These are phyloP conservation scores for Leptinotarsa undecemlineata DNA, from an alignment of 1,140 invertebrate species.

Conservation along the genomic window DNA sequence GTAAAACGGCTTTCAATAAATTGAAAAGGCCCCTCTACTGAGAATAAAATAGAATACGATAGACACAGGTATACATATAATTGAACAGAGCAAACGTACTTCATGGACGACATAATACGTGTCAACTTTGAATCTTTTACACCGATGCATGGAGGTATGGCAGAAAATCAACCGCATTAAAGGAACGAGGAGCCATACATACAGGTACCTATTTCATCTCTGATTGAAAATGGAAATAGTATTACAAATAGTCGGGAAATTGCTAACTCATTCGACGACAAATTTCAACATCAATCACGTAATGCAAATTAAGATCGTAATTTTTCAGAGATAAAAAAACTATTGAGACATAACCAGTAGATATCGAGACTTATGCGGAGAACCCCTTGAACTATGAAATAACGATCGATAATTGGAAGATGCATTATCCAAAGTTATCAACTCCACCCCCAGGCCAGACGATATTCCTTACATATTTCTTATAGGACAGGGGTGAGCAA, in stretches of 20 bases:
- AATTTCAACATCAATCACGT: too few relatives aligned
- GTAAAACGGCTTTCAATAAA: background rate
- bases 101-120: too few relatives aligned
- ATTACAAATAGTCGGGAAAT: too few relatives aligned
- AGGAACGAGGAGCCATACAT: too few relatives aligned
- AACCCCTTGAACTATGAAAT: background rate
- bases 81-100: too few relatives aligned
- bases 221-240: too few relatives aligned
- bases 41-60: background rate
- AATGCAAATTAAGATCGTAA: background rate
- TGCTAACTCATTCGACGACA: too few relatives aligned
- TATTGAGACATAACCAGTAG: background rate
- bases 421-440: background rate
- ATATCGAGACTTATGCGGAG: background rate
- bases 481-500: background rate
- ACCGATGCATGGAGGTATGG: too few relatives aligned
- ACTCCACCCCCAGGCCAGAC: background rate
- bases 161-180: too few relatives aligned
- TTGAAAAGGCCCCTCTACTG: background rate
- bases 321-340: background rate
- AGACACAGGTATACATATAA: background rate
- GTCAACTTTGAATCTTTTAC: too few relatives aligned
- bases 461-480: background rate
- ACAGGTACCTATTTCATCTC: too few relatives aligned
- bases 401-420: slow-evolving; percentile 3